phyloP scores from a whole-genome alignment of 2,888 invertebrate genomes.

The Heteromyza rotundicornis region DNA sequence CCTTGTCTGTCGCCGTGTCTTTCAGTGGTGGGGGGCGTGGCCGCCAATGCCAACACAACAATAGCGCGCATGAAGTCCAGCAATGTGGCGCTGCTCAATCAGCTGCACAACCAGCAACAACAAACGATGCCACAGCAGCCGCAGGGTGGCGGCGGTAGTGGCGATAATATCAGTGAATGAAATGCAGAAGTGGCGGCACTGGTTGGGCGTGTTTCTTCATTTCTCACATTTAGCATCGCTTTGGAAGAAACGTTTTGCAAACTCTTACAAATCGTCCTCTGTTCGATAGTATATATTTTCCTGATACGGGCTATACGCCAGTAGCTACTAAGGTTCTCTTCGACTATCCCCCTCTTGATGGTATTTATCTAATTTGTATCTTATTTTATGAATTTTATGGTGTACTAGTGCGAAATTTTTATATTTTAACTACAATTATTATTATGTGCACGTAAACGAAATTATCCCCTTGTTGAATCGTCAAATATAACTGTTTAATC shows the following conservation, averaged over 20 bases:
- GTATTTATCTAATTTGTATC: too few relatives aligned
- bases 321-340: too few relatives aligned
- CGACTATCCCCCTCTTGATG: too few relatives aligned
- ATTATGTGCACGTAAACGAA: neutral
- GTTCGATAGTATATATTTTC: slow-evolving; percentile 42
- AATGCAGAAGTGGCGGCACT: slow-evolving; percentile 56
- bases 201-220: slow-evolving; percentile 53
- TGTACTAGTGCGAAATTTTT: neutral
- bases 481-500: neutral
- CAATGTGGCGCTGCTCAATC: slow-evolving; percentile 71
- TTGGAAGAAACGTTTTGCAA: slow-evolving; percentile 48
- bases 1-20: slow-evolving; percentile 76
- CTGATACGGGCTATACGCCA: too few relatives aligned
- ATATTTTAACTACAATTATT: neutral
- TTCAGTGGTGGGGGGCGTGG: slow-evolving; percentile 59
- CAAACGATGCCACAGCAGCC: slow-evolving; percentile 25
- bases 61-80: slow-evolving; percentile 67
- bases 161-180: slow-evolving; percentile 50
- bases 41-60: slow-evolving; percentile 61
- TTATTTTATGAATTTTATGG: neutral
- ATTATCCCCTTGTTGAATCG: neutral
- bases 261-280: slow-evolving; percentile 46
- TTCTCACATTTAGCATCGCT: slow-evolving; percentile 43
- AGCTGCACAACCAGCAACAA: slow-evolving; percentile 49
- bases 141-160: slow-evolving; percentile 1